A percentile compares a stretch with the other conserved stretches of the same genome.
phyloP scores from a whole-genome alignment of 2,888 invertebrate genomes.

The Drosophila sordidula region DNA sequence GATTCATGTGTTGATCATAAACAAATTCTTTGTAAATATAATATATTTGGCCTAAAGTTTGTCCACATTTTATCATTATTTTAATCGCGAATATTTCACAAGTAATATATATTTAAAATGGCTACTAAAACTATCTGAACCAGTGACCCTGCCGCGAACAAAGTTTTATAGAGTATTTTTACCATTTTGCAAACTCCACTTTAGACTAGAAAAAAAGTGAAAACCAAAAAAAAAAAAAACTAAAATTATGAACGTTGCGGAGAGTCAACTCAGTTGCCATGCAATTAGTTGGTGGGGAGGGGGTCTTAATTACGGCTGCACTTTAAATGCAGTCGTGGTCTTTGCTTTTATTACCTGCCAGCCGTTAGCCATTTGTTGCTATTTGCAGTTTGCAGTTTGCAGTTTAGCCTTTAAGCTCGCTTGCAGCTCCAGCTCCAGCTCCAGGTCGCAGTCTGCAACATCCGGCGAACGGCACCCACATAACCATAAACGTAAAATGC shows the following conservation, averaged over 20 bases:
- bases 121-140: not conserved
- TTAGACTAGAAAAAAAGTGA: not conserved
- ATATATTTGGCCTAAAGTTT: too few species aligned
- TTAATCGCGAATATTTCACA: too few species aligned
- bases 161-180: too few species aligned
- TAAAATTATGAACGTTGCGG: slow-evolving; percentile 37
- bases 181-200: not conserved
- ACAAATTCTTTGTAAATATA: too few species aligned
- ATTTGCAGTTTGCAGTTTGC: slow-evolving; percentile 36
- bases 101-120: not conserved
- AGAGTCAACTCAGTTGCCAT: slow-evolving; percentile 25
- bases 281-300: slow-evolving; percentile 52
- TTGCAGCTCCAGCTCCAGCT: not conserved
- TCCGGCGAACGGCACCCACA: slow-evolving; percentile 57
- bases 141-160: too few species aligned
- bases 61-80: too few species aligned
- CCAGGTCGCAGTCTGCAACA: slow-evolving; percentile 5
- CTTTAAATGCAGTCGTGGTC: slow-evolving; percentile 49
- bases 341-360: slow-evolving; percentile 35
- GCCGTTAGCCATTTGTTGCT: slow-evolving; percentile 54
- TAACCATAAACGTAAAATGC: slow-evolving; percentile 72
- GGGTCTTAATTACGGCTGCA: slow-evolving; percentile 57
- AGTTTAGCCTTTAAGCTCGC: slow-evolving; percentile 53
- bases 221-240: not conserved
- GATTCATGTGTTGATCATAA: too few species aligned